Conservation (phyloP, 2,888 invertebrate species). For the Atethmia centrago region DNA sequence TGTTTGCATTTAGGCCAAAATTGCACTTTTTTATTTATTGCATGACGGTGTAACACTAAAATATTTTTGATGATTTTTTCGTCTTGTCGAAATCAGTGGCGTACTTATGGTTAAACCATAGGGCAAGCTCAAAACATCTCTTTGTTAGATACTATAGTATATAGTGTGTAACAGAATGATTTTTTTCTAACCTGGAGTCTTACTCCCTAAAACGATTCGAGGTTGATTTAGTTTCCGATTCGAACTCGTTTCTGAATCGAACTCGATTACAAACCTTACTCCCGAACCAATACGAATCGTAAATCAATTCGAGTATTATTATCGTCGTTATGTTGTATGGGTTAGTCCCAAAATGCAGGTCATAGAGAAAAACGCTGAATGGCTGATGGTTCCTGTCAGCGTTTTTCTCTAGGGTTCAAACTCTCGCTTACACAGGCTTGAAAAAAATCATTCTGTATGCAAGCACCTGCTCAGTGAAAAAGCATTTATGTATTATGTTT, state of each 20-base stretch:
- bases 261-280: too few relatives aligned
- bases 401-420: not conserved
- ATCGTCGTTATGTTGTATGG: too few relatives aligned
- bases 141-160: not conserved
- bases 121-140: not conserved
- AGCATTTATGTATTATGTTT: too few relatives aligned
- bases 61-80: constrained; percentile 12
- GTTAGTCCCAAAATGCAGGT: not conserved
- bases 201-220: too few relatives aligned
- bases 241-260: too few relatives aligned
- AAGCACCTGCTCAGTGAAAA: too few relatives aligned
- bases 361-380: not conserved
- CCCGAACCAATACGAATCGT: too few relatives aligned
- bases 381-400: not conserved
- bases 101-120: constrained; percentile 12
- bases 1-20: constrained; percentile 25
- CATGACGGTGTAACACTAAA: constrained; percentile 31
- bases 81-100: constrained; percentile 40
- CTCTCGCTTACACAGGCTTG: not conserved
- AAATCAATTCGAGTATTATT: too few relatives aligned
- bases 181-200: not conserved
- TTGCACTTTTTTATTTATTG: constrained; percentile 37
- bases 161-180: not conserved
- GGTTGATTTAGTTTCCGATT: too few relatives aligned
- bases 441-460: not conserved